Evolutionary conservation across 2,113 vertebrate species (phyloP).

Genomic region (Neotragus pygmaeus): DNA sequence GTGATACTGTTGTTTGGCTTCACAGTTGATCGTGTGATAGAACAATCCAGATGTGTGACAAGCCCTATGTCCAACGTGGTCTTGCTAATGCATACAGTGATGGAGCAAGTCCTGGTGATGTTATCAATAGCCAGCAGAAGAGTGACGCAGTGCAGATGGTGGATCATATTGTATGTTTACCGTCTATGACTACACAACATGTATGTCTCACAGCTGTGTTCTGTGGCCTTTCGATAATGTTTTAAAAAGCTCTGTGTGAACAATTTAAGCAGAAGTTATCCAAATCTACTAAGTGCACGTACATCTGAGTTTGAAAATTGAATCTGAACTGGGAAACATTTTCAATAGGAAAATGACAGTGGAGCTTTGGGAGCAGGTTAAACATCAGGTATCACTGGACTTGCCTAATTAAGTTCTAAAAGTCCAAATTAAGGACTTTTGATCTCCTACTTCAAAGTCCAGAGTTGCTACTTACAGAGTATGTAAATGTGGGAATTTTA

Average conservation of each 20-base stretch:
- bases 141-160: background rate
- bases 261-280: background rate
- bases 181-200: background rate
- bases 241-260: conserved; percentile 39
- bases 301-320: background rate
- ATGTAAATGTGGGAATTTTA: background rate
- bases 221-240: background rate
- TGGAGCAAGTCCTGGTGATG: background rate
- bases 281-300: background rate
- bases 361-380: background rate
- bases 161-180: background rate
- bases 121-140: background rate
- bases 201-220: background rate
- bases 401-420: background rate
- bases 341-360: background rate
- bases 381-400: background rate
- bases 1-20: background rate
- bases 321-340: background rate
- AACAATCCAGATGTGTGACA: conserved; percentile 48
- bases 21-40: conserved; percentile 6
- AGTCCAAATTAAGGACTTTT: background rate
- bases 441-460: background rate
- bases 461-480: background rate
- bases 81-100: background rate
- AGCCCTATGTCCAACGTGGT: background rate